Conservation (phyloP, 2,888 invertebrate species). For the Octodonta nipae region DNA sequence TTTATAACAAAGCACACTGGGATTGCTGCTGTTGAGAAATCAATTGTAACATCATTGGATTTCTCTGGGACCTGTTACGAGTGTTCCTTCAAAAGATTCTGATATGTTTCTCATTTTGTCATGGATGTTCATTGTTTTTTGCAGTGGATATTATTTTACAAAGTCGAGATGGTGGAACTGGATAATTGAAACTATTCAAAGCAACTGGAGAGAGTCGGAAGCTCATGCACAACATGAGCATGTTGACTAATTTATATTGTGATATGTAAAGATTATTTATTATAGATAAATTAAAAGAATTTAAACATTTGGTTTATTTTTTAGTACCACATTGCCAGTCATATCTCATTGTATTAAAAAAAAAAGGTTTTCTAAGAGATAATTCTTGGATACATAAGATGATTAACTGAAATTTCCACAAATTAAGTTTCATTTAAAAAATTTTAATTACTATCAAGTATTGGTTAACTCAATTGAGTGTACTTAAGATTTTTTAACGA, state of each 20-base stretch:
- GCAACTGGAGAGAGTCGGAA: constrained; percentile 79
- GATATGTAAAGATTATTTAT: no score
- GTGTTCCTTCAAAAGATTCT: constrained; percentile 58
- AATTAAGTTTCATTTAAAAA: no score
- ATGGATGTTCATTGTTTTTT: constrained; percentile 71
- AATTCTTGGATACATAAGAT: no score
- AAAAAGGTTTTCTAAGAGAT: no score
- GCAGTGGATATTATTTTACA: constrained; percentile 60
- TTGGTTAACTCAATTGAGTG: no score
- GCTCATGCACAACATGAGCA: constrained; percentile 63
- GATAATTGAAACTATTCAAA: constrained; percentile 70
- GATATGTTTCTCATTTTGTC: constrained; percentile 73
- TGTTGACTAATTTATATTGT: constrained; percentile 44
- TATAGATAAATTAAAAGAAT: no score
- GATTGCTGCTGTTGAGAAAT: constrained; percentile 45
- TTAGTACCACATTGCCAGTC: no score
- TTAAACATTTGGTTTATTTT: no score
- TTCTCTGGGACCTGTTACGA: constrained; percentile 70
- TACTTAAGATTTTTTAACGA: no score
- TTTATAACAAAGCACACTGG: constrained; percentile 69
- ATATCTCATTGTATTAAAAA: no score
- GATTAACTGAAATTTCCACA: no score
- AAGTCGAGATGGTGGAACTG: constrained; percentile 65
- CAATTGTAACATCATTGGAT: constrained; percentile 59
- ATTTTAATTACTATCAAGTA: no score